Base-by-base conservation (phyloP, 2,797 vertebrate species). In the Ceryle rudis region DNA sequence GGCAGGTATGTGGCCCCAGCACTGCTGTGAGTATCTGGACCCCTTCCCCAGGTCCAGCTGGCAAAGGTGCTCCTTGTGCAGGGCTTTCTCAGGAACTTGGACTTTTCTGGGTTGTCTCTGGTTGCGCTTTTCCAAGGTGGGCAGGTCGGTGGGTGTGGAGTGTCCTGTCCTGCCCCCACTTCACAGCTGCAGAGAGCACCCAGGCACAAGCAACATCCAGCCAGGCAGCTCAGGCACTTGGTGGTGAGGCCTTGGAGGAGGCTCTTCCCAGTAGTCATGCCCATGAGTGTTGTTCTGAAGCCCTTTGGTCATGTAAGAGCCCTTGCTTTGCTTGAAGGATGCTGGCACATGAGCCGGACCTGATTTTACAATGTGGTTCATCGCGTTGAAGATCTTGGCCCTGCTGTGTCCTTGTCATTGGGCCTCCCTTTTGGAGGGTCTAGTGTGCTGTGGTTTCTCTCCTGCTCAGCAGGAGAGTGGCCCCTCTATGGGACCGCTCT, bases 271-370 rank as follows among this genome's bases (percentile, higher is more conserved):
- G 17, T 4, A 41, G 13, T 41, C 13, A 1, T 10, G 33, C 61
- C 64, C 31, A 6, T 2, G 25, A 66, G 10, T 16, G 12, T 6
- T 44, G 29, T 33, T 81, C 49, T 65, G 39, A 75, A 90, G 28
- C 25, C 13, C 9, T 65, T 22, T 19, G 10, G 15, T 15, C 39
- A 13, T 0, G 4, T 0, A 0, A 39, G 23, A 75, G 4, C 14
- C 7, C 19, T 79, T 0, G 4, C 46, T 67, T 55, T 61, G 31
- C 46, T 44, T 16, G 46, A 20, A 69, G 46, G 26, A 17, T 5
- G 4, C 21, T 4, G 7, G 25, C 39, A 8, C 7, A 4, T 4
- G 5, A 52, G 19, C 25, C 1, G 1, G 62, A 31, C 14, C 21
- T 35, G 31, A 23, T 8, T 67, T 72, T 82, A 58, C 46, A 6